These are phyloP conservation scores for Dolomedes plantarius DNA, from an alignment of 2,888 invertebrate genomes.

Conservation along the genomic window DNA sequence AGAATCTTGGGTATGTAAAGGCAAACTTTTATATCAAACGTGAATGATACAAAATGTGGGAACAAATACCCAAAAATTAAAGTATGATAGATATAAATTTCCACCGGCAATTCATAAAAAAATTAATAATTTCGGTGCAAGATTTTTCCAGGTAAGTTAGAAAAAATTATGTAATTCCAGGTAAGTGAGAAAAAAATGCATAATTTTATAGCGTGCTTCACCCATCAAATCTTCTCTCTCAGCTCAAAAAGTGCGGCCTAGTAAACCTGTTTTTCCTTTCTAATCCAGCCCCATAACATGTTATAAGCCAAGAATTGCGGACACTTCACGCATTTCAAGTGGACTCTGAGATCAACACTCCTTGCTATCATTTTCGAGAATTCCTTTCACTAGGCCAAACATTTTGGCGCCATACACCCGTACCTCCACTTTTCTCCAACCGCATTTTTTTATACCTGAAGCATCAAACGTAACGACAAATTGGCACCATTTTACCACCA, in stretches of 20 bases:
- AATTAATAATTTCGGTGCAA: no score
- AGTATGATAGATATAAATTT: no score
- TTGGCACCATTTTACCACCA: slow-evolving; percentile 40
- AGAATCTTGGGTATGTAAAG: no score
- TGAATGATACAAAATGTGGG: no score
- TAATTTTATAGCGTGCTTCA: no score
- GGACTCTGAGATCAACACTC: neutral
- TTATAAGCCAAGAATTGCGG: neutral
- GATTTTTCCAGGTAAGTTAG: no score
- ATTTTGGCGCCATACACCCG: neutral
- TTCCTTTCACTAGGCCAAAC: neutral
- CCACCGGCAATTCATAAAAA: no score
- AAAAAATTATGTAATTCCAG: no score
- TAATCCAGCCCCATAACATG: neutral
- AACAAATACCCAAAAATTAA: no score
- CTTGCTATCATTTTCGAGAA: neutral
- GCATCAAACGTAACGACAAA: slow-evolving; percentile 38
- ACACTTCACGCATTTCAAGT: slow-evolving; percentile 1
- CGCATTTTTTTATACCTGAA: neutral
- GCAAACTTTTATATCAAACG: no score
- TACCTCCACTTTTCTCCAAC: neutral
- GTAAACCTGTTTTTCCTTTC: neutral
- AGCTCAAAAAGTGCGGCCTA: neutral
- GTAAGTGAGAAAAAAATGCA: no score
- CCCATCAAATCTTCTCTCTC: neutral